phyloP scores from a whole-genome alignment of 2,888 invertebrate genomes.

The Limnephilus rhombicus region DNA sequence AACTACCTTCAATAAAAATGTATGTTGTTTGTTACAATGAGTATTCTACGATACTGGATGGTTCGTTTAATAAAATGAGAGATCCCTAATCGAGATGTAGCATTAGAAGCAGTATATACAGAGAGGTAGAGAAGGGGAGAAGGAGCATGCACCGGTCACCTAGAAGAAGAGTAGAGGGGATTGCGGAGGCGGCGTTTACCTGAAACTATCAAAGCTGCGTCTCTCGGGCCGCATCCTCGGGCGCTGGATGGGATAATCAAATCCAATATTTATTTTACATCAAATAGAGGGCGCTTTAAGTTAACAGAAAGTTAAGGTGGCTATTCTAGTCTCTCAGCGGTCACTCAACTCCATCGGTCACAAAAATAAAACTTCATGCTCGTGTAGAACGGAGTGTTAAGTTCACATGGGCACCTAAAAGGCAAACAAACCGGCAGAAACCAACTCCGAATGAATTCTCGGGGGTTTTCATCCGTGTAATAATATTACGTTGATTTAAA shows the following conservation, averaged over 20 bases:
- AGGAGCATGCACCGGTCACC: conserved; percentile 58
- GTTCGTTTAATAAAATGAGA: conserved; percentile 19
- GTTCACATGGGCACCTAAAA: conserved; percentile 44
- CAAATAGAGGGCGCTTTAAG: conserved; percentile 60
- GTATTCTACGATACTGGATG: neutral
- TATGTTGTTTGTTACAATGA: neutral
- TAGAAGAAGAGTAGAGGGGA: conserved; percentile 19
- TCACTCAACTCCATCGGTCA: conserved; percentile 55
- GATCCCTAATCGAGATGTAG: conserved; percentile 53
- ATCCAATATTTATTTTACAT: conserved; percentile 64
- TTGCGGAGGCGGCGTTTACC: conserved; percentile 70
- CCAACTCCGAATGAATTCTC: neutral
- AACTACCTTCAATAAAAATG: too few species aligned
- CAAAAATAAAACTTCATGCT: conserved; percentile 57
- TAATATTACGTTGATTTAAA: neutral
- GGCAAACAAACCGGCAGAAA: conserved; percentile 52
- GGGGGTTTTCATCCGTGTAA: neutral
- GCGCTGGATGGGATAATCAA: conserved; percentile 75
- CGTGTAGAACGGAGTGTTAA: conserved; percentile 51
- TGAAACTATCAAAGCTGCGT: conserved; percentile 79
- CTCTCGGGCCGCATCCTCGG: conserved; percentile 79
- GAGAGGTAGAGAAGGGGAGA: neutral
- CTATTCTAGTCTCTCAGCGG: conserved; percentile 54
- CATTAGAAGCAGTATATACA: conserved; percentile 36
- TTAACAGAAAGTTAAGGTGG: conserved; percentile 55